Base-by-base conservation (phyloP, 2,797 vertebrate species). In the Loriculus beryllinus region DNA sequence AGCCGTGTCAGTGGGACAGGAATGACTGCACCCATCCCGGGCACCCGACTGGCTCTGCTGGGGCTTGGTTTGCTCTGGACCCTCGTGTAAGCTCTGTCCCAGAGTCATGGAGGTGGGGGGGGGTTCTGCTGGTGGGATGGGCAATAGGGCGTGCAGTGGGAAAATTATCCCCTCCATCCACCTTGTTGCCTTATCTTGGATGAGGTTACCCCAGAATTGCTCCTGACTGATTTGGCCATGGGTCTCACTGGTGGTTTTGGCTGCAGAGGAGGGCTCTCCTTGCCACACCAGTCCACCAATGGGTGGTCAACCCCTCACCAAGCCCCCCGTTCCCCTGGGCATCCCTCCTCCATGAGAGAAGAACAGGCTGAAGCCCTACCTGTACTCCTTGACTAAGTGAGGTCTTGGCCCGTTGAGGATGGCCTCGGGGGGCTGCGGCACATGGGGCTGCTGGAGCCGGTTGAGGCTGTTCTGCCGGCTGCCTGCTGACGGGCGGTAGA, bases 331-430 rank as follows among this genome's bases (percentile, higher is more conserved):
- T 14, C 25, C 33, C 28, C 21, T 1, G 47, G 9, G 10, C 39
- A 43, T 20, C 80, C 49, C 57, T 59, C 10, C 4, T 2, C 2
- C 7, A 4, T 10, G 10, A 4, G 2, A 25, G 64, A 14, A 29
- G 70, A 54, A 48, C 39, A 70, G 63, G 25, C 20, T 29, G 59
- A 7, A 48, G 62, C 56, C 69, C 86, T 98, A 98, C 96, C 98
- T 97, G 94, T 98, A 99, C 49, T 99, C 99, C 97, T 99, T 99
- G 85, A 98, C 95, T 0, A 98, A 96, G 95, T 98, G 98, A 49
- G 98, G 98, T 42, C 98, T 97, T 0, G 99, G 99, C n/a, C 99
- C 99, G 3, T 99, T 99, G 39, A 99, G 98, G 22, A 98, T 97
- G 0, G 98, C 95, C 60, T 99, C 98, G 51, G 98, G 94, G 1